A percentile compares a stretch with the other conserved stretches of the same genome.
These are phyloP conservation scores for Aphelocoma californica DNA, from an alignment of 2,797 vertebrate genomes.

Conservation along the genomic window DNA sequence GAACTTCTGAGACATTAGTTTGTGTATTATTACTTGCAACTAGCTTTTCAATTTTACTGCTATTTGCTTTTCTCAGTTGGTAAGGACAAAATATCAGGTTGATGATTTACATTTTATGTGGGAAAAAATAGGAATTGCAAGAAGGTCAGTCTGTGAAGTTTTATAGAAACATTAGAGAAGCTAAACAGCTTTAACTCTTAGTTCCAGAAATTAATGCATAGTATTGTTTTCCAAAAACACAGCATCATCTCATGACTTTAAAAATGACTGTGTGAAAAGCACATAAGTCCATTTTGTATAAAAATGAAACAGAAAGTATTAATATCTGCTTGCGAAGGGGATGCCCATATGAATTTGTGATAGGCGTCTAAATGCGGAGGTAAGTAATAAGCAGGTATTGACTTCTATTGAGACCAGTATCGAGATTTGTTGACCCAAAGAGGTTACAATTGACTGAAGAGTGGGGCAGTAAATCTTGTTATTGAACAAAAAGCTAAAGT, in stretches of 20 bases:
- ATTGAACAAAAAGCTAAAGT: conserved; percentile 75
- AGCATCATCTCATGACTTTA: background rate
- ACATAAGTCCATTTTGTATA: background rate
- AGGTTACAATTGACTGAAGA: conserved; percentile 79
- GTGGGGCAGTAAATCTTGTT: conserved; percentile 76
- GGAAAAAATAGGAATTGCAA: background rate
- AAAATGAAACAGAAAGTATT: conserved; percentile 34
- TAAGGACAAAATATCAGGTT: conserved; percentile 7
- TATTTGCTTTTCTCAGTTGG: background rate
- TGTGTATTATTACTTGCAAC: background rate
- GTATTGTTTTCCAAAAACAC: background rate
- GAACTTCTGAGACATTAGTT: background rate
- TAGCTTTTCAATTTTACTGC: background rate
- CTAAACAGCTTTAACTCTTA: background rate
- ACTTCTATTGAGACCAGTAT: conserved; percentile 73
- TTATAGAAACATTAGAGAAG: background rate
- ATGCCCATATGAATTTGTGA: conserved; percentile 68
- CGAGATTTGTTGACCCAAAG: conserved; percentile 78
- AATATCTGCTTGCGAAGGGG: conserved; percentile 38
- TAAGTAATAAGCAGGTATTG: conserved; percentile 77
- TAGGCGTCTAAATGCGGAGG: conserved; percentile 66
- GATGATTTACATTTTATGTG: conserved; percentile 1
- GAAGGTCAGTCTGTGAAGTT: background rate
- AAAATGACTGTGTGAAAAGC: background rate
- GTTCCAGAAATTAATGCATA: background rate